These are phyloP conservation scores for Frieseomelitta varia DNA, from an alignment of 1,140 invertebrate genomes.

Conservation along the genomic window DNA sequence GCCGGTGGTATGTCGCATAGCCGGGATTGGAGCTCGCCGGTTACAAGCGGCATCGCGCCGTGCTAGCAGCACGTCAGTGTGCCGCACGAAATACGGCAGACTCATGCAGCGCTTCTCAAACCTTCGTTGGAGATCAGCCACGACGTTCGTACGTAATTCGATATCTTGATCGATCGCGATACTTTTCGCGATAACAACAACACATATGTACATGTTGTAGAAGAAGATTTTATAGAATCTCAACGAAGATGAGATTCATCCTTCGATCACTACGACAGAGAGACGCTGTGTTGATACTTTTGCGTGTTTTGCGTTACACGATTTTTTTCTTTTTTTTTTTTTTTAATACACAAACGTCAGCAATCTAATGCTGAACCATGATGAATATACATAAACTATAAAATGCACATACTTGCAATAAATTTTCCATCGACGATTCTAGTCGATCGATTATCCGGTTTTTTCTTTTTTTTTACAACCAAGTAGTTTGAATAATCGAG, in stretches of 20 bases:
- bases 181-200: too few relatives aligned
- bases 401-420: too few relatives aligned
- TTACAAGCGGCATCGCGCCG: slow-evolving; percentile 66
- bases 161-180: neutral
- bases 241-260: neutral
- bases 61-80: slow-evolving; percentile 64
- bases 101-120: slow-evolving; percentile 73
- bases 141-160: neutral
- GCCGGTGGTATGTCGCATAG: slow-evolving; percentile 59
- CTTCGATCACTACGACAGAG: neutral
- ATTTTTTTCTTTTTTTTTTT: too few relatives aligned
- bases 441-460: too few relatives aligned
- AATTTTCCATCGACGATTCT: too few relatives aligned
- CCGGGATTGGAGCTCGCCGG: slow-evolving; percentile 57
- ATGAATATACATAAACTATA: too few relatives aligned
- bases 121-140: neutral
- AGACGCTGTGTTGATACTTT: neutral
- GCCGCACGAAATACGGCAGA: slow-evolving; percentile 64
- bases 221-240: neutral
- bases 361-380: too few relatives aligned
- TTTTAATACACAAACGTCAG: too few relatives aligned
- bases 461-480: too few relatives aligned
- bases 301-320: too few relatives aligned
- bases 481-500: too few relatives aligned
- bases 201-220: neutral